Evolutionary conservation across 35 echinoderm and acorn worm species (phyloP).

Genomic region (Lytechinus pictus): DNA sequence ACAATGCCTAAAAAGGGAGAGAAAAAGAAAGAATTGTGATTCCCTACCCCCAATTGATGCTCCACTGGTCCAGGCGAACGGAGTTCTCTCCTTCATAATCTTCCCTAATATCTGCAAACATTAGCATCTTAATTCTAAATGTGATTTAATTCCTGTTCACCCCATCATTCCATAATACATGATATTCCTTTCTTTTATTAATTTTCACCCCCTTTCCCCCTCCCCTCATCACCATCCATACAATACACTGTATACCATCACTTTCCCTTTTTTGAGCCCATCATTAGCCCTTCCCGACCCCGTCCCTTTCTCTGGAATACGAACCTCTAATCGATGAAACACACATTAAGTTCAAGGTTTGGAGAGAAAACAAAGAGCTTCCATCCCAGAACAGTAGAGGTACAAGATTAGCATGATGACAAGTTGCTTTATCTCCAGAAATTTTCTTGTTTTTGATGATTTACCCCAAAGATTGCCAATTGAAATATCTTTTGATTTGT

Average conservation of each 20-base stretch:
- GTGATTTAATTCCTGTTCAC: neutral
- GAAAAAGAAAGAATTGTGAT: too few species aligned
- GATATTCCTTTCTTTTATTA: neutral
- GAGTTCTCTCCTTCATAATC: neutral
- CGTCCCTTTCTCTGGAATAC: neutral
- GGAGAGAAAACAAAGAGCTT: neutral
- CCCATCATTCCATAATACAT: neutral
- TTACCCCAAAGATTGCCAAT: neutral
- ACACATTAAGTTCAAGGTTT: conserved; percentile 4
- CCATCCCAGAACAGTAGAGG: neutral
- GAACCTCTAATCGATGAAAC: neutral
- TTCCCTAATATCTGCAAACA: neutral
- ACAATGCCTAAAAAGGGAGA: too few species aligned
- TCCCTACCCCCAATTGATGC: too few species aligned
- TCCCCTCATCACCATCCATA: neutral
- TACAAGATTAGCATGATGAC: neutral
- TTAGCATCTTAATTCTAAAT: too few species aligned
- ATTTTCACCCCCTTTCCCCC: neutral
- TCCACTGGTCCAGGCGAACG: neutral
- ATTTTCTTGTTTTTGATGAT: neutral
- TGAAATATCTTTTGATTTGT: too few species aligned
- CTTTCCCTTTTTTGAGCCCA: neutral
- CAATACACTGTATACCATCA: neutral
- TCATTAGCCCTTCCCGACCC: neutral
- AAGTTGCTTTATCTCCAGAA: neutral